Evolutionary conservation across 2,888 invertebrate genomes (phyloP), one percentile per base, ranked within the genome.

Genomic region (Belgica antarctica): DNA sequence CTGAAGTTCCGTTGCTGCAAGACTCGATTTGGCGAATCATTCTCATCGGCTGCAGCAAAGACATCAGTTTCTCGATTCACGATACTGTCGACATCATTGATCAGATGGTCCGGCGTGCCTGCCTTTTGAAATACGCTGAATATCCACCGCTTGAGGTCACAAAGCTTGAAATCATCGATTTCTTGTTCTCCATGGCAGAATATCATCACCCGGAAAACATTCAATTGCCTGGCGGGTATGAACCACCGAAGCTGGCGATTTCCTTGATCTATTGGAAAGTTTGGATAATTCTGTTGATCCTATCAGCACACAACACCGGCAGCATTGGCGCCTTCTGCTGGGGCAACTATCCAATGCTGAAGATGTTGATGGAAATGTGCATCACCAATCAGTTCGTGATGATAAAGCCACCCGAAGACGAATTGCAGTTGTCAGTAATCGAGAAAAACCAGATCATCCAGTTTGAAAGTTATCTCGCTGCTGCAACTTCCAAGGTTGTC

Each of bases 141-240:
- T 86, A 87, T 72, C 85, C 86, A 12, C 88, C 89, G 0, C 82
- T 92, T 28, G 85, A 86, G 74, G 87, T 89, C 19, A 90, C 91
- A 76, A 90, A 92, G 77, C 81, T 88, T 70, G 93, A 96, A 75
- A 85, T 96, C 17, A 88, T 95, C 8, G 94, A 96, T 76, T 87
- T 94, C 72, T 84, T 96, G 74, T 92, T 97, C 78, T 92, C 92
- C 78, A 84, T 96, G 75, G 90, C 92, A 75, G 89, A 91, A 74
- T 97, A 96, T 81, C 89, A 90, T 76, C 92, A 95, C 77, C 96
- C 96, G 0, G 96, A 96, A 75, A 94, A 94, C 76, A 94, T 96
- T 74, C 87, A 87, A 2, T 82, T 96, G 71, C 96, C 97, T 0
- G 78, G 86, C 12, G 93, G 91, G 82, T 93, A 82, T 77, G 83